Conservation (phyloP, 2,113 vertebrate species). For the Larimichthys crocea region DNA sequence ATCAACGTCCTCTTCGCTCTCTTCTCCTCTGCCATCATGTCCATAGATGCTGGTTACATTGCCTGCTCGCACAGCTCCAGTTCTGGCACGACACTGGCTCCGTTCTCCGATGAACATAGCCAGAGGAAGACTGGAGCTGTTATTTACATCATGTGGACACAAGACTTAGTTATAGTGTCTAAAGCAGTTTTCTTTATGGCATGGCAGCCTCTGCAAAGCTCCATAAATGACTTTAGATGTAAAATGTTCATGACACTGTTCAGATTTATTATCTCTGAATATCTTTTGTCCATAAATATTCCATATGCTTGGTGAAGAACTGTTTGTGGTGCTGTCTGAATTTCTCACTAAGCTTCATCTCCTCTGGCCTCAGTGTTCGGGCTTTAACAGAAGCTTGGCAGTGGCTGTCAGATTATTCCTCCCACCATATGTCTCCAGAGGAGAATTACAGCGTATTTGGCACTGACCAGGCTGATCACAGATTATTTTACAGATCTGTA, state of each 20-base stretch:
- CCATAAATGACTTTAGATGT: neutral
- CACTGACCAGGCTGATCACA: neutral
- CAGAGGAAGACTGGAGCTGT: too few species aligned
- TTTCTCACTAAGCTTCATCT: slow-evolving; percentile 42
- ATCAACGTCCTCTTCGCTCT: too few species aligned
- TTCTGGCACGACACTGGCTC: too few species aligned
- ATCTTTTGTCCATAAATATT: too few species aligned
- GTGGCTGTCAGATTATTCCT: slow-evolving; percentile 51
- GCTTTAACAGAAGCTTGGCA: slow-evolving; percentile 24
- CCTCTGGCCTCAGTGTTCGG: slow-evolving; percentile 29
- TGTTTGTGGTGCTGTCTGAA: slow-evolving; percentile 29
- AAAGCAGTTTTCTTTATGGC: neutral
- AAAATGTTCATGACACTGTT: too few species aligned
- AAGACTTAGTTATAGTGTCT: neutral
- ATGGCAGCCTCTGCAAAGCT: neutral
- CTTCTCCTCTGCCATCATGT: too few species aligned
- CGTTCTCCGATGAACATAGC: too few species aligned
- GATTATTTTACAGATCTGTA: neutral
- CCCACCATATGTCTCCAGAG: slow-evolving; percentile 44
- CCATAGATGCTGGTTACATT: too few species aligned
- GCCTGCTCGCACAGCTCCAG: too few species aligned
- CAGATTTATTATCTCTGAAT: neutral
- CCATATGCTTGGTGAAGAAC: too few species aligned
- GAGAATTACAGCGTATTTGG: slow-evolving; percentile 24
- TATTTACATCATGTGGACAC: neutral